These are phyloP conservation scores for Holothuria leucospilota DNA, from an alignment of 53 echinoderm and acorn worm genomes.

Conservation along the genomic window DNA sequence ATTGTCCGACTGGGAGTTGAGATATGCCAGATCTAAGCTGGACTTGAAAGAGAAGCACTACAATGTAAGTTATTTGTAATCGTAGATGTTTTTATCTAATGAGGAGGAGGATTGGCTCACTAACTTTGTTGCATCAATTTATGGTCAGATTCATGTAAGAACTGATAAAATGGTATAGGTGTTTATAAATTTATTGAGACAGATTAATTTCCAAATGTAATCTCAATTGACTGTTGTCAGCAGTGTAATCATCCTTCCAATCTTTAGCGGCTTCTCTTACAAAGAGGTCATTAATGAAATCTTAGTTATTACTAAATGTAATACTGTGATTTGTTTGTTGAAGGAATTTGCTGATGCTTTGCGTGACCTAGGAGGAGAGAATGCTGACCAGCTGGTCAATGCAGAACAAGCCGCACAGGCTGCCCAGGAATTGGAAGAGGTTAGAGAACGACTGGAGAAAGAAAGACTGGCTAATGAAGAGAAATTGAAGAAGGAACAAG, in stretches of 20 bases:
- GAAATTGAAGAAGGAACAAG: slow-evolving; percentile 81
- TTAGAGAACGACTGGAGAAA: slow-evolving; percentile 77
- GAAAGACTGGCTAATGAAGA: slow-evolving; percentile 88
- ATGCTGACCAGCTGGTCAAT: slow-evolving; percentile 75
- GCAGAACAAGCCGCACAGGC: slow-evolving; percentile 92
- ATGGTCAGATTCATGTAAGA: no score
- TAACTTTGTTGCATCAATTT: no score
- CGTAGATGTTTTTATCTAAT: no score
- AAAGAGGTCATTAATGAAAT: neutral
- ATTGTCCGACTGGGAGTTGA: slow-evolving; percentile 92
- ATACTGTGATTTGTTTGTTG: neutral
- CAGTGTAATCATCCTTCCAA: no score
- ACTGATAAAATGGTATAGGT: no score
- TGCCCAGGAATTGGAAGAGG: slow-evolving; percentile 93
- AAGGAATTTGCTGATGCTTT: slow-evolving; percentile 96
- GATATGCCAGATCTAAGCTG: slow-evolving; percentile 92
- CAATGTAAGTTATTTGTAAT: slow-evolving; percentile 62
- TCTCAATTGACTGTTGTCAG: no score
- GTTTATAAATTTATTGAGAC: no score
- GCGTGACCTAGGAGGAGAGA: slow-evolving; percentile 80
- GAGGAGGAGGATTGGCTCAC: no score
- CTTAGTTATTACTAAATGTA: neutral
- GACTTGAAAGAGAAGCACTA: slow-evolving; percentile 91
- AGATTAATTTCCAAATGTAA: no score
- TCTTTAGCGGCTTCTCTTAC: neutral